A percentile compares a stretch with the other conserved stretches of the same genome.
Evolutionary conservation across 2,888 invertebrate species (phyloP).

Genomic region (Ornithoptera priamus): DNA sequence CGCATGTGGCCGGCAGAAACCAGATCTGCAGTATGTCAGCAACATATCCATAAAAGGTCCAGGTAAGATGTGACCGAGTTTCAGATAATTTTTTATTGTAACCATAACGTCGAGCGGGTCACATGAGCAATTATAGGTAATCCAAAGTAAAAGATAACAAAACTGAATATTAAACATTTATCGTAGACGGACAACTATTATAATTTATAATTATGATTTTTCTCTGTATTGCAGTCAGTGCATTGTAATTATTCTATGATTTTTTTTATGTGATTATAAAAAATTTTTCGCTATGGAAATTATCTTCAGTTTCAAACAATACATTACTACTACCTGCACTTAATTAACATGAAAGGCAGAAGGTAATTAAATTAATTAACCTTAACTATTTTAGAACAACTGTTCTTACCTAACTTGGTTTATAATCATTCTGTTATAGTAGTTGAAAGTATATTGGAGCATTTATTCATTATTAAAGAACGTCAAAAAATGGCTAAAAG

Average conservation of each 20-base stretch:
- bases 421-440: no score
- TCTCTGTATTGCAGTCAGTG: not conserved
- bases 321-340: no score
- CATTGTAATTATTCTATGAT: not conserved
- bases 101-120: not conserved
- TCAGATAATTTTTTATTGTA: conserved; percentile 21
- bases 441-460: no score
- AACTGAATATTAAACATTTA: no score
- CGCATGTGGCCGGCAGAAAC: conserved; percentile 25
- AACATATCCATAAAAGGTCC: conserved; percentile 26
- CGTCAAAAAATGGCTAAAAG: no score
- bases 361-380: no score
- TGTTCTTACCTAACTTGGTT: no score
- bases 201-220: not conserved
- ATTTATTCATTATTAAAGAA: no score
- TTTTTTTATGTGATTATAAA: not conserved
- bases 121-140: conserved; percentile 1
- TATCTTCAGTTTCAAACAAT: no score
- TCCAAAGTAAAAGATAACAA: not conserved
- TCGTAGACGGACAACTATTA: not conserved
- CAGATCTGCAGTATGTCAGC: conserved; percentile 25
- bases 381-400: no score
- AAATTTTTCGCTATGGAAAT: not conserved
- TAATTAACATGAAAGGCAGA: no score
- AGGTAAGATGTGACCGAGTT: conserved; percentile 25